Evolutionary conservation across 1,140 invertebrate species (phyloP).

Genomic region (Lasioglossum baleicum): DNA sequence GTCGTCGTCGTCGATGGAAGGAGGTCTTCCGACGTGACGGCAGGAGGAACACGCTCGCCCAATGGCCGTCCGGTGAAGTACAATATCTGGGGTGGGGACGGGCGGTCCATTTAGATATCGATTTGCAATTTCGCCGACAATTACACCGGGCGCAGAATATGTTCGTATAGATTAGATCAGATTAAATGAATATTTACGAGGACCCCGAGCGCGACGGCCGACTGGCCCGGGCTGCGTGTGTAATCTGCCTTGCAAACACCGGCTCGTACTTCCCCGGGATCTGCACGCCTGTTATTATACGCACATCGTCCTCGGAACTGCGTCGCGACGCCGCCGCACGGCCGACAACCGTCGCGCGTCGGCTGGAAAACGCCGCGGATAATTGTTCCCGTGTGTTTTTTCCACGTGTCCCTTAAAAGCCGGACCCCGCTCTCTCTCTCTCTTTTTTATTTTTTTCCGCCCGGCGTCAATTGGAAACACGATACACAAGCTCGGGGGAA

Average conservation of each 20-base stretch:
- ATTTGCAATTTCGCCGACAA: slow-evolving; percentile 67
- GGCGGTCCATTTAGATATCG: slow-evolving; percentile 62
- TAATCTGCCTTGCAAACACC: slow-evolving; percentile 49
- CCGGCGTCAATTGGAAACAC: slow-evolving; percentile 23
- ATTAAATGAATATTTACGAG: slow-evolving; percentile 68
- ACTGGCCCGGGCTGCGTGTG: slow-evolving; percentile 30
- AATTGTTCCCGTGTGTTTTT: neutral
- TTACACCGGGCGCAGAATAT: slow-evolving; percentile 64
- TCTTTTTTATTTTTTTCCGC: slow-evolving; percentile 11
- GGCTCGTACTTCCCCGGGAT: slow-evolving; percentile 7
- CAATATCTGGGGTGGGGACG: slow-evolving; percentile 43
- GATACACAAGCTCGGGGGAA: neutral
- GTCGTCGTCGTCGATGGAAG: neutral
- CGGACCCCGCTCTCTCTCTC: neutral
- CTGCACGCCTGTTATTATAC: slow-evolving; percentile 28
- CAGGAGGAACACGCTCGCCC: slow-evolving; percentile 26
- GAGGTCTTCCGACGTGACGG: too few relatives aligned
- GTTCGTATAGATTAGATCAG: slow-evolving; percentile 65
- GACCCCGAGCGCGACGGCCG: neutral
- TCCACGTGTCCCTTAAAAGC: neutral
- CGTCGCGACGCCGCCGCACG: too few relatives aligned
- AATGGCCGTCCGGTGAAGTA: slow-evolving; percentile 46
- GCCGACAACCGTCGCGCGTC: too few relatives aligned
- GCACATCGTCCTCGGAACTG: slow-evolving; percentile 1
- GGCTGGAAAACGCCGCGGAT: neutral